Conservation (phyloP, 2,797 vertebrate species). For the Toxotes lorentzi region DNA sequence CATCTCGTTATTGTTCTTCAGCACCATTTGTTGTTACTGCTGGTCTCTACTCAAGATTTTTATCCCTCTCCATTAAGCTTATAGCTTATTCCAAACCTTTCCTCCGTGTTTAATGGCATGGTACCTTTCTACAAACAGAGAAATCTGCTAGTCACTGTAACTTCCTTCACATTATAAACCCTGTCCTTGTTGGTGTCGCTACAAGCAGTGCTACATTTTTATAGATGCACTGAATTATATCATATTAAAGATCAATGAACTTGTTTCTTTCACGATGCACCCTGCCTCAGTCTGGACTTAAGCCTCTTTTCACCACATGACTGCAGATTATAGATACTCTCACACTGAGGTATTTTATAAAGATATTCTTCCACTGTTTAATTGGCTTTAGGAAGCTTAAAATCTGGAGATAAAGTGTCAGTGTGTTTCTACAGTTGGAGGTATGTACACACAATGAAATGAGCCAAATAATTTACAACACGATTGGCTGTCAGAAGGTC, state of each 20-base stretch:
- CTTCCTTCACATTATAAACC: conserved; percentile 3
- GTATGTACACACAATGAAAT: background rate
- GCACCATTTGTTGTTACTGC: background rate
- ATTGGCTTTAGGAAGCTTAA: conserved; percentile 16
- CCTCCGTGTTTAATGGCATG: background rate
- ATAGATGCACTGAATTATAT: background rate
- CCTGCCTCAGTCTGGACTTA: background rate
- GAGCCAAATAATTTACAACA: background rate
- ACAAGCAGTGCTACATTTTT: background rate
- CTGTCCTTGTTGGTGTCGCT: background rate
- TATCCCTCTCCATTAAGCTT: background rate
- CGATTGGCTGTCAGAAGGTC: background rate
- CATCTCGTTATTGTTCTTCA: conserved; percentile 1
- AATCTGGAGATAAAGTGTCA: background rate
- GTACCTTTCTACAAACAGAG: background rate
- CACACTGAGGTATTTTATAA: background rate
- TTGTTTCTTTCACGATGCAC: background rate
- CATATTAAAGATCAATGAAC: background rate
- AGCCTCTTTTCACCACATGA: conserved; percentile 29
- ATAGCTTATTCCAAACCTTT: background rate
- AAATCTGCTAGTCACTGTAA: background rate
- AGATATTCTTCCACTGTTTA: conserved; percentile 18
- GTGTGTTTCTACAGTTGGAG: background rate
- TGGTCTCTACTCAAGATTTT: background rate
- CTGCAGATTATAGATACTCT: conserved; percentile 5